phyloP scores from a whole-genome alignment of 2,113 vertebrate species.

The Pedetes capensis region DNA sequence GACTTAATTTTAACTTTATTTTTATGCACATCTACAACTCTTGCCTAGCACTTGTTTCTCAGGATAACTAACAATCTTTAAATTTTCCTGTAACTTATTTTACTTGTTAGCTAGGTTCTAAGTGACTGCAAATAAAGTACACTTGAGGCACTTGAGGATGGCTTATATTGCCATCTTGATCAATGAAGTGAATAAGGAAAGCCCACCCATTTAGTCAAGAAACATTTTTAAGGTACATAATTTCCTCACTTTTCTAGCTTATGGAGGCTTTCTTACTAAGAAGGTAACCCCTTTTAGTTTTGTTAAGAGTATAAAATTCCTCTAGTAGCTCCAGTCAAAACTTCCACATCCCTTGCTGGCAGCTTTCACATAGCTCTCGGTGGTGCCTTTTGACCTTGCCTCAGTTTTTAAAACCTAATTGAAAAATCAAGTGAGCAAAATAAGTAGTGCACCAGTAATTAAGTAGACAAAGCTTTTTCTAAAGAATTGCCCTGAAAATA shows the following conservation, averaged over 20 bases:
- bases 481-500: neutral
- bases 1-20: neutral
- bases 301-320: neutral
- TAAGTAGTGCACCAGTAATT: neutral
- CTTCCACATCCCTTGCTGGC: neutral
- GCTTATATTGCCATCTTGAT: neutral
- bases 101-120: slow-evolving; percentile 14
- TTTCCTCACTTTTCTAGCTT: slow-evolving; percentile 14
- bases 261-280: neutral
- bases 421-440: neutral
- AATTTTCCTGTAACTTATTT: neutral
- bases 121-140: neutral
- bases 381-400: neutral
- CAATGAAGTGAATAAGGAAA: neutral
- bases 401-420: neutral
- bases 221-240: neutral
- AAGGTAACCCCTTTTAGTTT: neutral
- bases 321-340: neutral
- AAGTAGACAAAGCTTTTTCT: neutral
- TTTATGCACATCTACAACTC: slow-evolving; percentile 22
- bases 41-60: neutral
- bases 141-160: neutral
- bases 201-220: neutral
- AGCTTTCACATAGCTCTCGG: neutral
- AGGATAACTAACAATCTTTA: neutral